Conservation (phyloP, 1,140 invertebrate genomes). For the Oppia nitens region DNA sequence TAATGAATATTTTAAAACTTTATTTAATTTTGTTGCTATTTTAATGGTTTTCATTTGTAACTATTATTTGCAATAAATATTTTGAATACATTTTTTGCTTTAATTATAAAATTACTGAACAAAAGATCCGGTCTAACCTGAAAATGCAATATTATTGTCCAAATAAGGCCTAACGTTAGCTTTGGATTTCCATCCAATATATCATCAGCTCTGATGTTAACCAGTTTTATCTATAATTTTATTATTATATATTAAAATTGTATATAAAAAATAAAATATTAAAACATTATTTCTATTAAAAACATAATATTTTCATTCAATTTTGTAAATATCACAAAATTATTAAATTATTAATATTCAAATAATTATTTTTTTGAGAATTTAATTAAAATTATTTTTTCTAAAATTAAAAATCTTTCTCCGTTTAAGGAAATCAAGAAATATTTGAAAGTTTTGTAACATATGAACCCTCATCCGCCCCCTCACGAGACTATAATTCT, state of each 20-base stretch:
- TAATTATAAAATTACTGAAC: too few relatives aligned
- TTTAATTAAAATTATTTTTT: neutral
- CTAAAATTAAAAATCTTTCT: conserved; percentile 43
- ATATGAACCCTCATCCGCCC: conserved; percentile 92
- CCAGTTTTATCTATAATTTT: conserved; percentile 63
- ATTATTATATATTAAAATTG: neutral
- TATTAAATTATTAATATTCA: too few relatives aligned
- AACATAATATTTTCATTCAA: too few relatives aligned
- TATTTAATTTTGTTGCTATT: too few relatives aligned
- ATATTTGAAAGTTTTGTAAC: conserved; percentile 90
- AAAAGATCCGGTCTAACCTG: conserved; percentile 45
- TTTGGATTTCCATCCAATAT: conserved; percentile 99
- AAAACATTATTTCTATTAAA: too few relatives aligned
- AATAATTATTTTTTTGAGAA: neutral
- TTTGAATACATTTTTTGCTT: too few relatives aligned
- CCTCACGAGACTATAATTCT: conserved; percentile 72
- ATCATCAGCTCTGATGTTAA: conserved; percentile 96
- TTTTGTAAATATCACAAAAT: too few relatives aligned
- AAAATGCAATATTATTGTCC: conserved; percentile 98
- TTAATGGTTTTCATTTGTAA: too few relatives aligned
- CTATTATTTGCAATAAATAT: too few relatives aligned
- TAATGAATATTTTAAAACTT: too few relatives aligned
- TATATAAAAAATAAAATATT: neutral
- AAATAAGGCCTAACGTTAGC: conserved; percentile 91
- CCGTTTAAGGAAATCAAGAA: conserved; percentile 72